Conservation (phyloP, 2,888 invertebrate genomes). For the Drosophila colorata region DNA sequence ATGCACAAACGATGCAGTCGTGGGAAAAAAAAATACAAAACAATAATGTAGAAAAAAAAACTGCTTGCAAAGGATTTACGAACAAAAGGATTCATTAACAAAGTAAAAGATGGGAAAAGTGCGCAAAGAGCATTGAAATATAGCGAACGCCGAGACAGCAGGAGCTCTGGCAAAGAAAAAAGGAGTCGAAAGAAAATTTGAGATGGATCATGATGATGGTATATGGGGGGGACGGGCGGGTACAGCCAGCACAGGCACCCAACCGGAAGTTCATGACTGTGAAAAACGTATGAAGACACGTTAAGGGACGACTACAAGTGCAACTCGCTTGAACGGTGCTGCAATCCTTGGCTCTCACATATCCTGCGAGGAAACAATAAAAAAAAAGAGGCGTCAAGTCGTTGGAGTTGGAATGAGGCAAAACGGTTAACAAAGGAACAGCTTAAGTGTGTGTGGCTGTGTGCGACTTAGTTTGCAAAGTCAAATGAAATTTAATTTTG, state of each 20-base stretch:
- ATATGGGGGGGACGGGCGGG: not conserved
- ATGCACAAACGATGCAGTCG: not conserved
- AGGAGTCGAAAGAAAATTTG: conserved; percentile 25
- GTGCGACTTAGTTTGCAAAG: conserved; percentile 44
- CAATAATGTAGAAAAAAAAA: conserved; percentile 17
- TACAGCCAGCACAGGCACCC: conserved; percentile 42
- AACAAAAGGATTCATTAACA: conserved; percentile 79
- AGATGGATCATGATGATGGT: conserved; percentile 15
- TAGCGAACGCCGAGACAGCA: conserved; percentile 38
- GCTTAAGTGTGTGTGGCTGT: conserved; percentile 7
- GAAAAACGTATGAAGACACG: conserved; percentile 53
- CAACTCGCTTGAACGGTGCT: conserved; percentile 33
- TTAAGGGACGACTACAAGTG: conserved; percentile 45
- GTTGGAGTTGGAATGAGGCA: conserved; percentile 18
- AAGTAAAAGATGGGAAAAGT: conserved; percentile 74
- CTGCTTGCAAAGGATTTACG: conserved; percentile 56
- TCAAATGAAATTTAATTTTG: conserved; percentile 66
- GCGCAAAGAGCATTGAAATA: conserved; percentile 59
- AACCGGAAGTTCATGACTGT: conserved; percentile 73
- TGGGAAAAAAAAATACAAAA: not conserved
- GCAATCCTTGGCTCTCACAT: conserved; percentile 37
- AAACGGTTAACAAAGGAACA: conserved; percentile 37
- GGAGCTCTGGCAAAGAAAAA: not conserved
- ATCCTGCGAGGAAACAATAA: conserved; percentile 50
- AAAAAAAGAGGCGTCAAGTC: conserved; percentile 45